A percentile compares a stretch with the other conserved stretches of the same genome.
phyloP scores from a whole-genome alignment of 2,888 invertebrate genomes.

The Lutraria lutraria region DNA sequence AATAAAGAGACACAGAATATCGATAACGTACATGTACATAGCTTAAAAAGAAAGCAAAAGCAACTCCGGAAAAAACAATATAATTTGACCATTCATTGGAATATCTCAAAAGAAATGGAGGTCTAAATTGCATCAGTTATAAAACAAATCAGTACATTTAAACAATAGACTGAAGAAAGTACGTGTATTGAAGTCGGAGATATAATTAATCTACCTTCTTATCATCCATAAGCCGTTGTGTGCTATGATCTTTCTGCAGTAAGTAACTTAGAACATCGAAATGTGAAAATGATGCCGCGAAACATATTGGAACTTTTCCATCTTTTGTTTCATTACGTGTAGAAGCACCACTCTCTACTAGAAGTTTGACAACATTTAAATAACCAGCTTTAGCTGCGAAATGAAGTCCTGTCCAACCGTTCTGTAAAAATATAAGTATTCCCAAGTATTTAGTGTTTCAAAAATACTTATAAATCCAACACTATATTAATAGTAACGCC shows the following conservation, averaged over 20 bases:
- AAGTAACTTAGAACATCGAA: constrained; percentile 98
- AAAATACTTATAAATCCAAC: no score
- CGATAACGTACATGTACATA: no score
- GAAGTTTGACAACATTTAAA: constrained; percentile 96
- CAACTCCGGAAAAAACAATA: no score
- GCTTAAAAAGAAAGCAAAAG: no score
- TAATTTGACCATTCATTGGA: no score
- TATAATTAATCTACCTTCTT: constrained; percentile 90
- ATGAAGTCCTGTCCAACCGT: constrained; percentile 86
- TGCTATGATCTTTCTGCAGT: constrained; percentile 98
- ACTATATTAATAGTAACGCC: not conserved
- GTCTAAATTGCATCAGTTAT: not conserved
- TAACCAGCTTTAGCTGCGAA: constrained; percentile 90
- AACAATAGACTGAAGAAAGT: not conserved
- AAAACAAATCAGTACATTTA: not conserved
- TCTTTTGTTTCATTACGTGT: constrained; percentile 95
- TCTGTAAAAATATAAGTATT: constrained; percentile 73
- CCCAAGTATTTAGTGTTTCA: no score
- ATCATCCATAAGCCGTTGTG: constrained; percentile 98
- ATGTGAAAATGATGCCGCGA: constrained; percentile 98
- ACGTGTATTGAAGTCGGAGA: not conserved
- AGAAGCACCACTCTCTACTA: constrained; percentile 98
- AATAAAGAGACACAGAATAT: constrained; percentile 63
- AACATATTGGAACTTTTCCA: constrained; percentile 98
- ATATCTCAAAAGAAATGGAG: not conserved